Base-by-base conservation (phyloP, 2,888 invertebrate species). In the Acleris cristana region DNA sequence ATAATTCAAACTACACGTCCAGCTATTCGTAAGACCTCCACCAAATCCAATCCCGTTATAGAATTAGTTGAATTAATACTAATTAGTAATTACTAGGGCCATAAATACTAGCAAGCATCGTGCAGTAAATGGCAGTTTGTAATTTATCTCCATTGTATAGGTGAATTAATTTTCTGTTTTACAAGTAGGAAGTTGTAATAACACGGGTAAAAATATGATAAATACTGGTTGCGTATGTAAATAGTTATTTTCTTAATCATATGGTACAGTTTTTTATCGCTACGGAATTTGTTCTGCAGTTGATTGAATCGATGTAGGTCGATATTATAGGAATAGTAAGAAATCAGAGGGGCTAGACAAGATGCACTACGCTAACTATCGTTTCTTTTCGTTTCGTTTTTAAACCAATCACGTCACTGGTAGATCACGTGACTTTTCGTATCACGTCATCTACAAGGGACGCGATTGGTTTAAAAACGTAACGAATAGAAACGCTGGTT, bases 41-140 rank as follows among this genome's bases (percentile, higher is more conserved):
- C 16, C 6, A 23, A 45, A 44, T 45, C 30, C 30, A 23, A 26
- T 48, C 62, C 57, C 21, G 45, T 55, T 65, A 60, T 21, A 40
- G 49, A 60, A 65, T 65, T 55, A 65, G 14, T 40, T 40, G 14
- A 40, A 40, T 40, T 40, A 40, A 40, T 14, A 40, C 40, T 40
- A 40, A 40, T 53, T 60, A 54, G 54, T 60, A 60, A 60, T 57
- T 57, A 57, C 57, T 5, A 23, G 57, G 34, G 26, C 49, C 26
- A 80, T 83, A 83, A 82, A 82, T 79, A 75, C 76, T 74, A 72
- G 74, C 74, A 74, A 78, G 78, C 81, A 73, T 76, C 78, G 77
- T 52, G 71, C 74, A 56, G 78, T 80, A 83, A 85, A 83, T 74
- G 71, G 68, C 72, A 56, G 77, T 80, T 85, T 82, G 78, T 79